Evolutionary conservation across 2,888 invertebrate genomes (phyloP).

Genomic region (Nasonovia ribisnigri): DNA sequence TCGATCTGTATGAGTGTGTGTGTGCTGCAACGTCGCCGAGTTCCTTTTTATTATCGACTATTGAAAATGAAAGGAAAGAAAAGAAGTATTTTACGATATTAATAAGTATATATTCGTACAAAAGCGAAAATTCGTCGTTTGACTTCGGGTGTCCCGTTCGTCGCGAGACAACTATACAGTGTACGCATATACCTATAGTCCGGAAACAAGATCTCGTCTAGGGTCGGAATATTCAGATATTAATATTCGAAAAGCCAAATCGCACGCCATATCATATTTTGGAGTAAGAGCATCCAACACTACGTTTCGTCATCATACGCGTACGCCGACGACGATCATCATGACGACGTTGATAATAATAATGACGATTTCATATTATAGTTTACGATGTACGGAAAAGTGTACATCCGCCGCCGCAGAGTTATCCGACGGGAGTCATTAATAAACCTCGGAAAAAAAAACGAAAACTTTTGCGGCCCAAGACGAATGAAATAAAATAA

Average conservation of each 20-base stretch:
- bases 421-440: slow-evolving; percentile 40
- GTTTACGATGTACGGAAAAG: background rate
- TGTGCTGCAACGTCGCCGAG: background rate
- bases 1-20: background rate
- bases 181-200: background rate
- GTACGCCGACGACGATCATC: background rate
- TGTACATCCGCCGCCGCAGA: background rate
- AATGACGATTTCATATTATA: background rate
- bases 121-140: slow-evolving; percentile 30
- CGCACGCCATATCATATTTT: no score
- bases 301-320: background rate
- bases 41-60: slow-evolving; percentile 40
- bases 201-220: slow-evolving; percentile 3
- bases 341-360: background rate
- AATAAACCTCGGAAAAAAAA: slow-evolving; percentile 40
- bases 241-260: slow-evolving; percentile 53
- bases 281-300: no score
- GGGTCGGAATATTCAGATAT: slow-evolving; percentile 51
- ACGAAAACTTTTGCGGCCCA: slow-evolving; percentile 4
- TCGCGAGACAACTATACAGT: background rate
- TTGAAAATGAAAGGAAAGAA: background rate
- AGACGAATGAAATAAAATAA: slow-evolving; percentile 48
- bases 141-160: slow-evolving; percentile 18
- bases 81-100: slow-evolving; percentile 31
- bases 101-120: slow-evolving; percentile 42